Evolutionary conservation across 2,888 invertebrate species (phyloP), one percentile per base, ranked within the genome.

Genomic region (Cephus sareptanus): DNA sequence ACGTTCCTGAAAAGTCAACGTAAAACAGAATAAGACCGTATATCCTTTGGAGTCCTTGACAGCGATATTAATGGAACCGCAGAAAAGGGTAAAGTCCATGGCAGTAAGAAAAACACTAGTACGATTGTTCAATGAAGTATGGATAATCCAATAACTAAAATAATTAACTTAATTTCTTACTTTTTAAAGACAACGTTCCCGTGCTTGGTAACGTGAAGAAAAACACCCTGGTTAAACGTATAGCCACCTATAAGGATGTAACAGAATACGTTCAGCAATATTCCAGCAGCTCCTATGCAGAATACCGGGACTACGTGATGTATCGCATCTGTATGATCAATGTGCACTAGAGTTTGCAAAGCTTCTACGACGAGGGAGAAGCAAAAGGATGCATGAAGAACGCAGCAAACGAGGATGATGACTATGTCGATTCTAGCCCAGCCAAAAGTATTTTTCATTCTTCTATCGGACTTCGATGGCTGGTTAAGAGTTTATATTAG

Each of bases 351-450:
- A 0, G 96, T 95, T 89, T 97, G 97, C 71, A 97, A 88, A 0
- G 97, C 96, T 92, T 97, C 97, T 9, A 97, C 95, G 9, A 96
- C 91, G 74, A 97, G 92, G 0, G 97, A 96, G 88, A 97, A 96
- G 73, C 96, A 95, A 80, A 98, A 94, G 0, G 98, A 97, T 0
- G 95, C 95, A 81, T 97, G 93, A 84, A 97, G 95, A 70, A 97
- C 95, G 90, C 96, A 96, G 76, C 96, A 96, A 4, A 96, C 95
- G 73, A 97, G 92, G 92, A 96, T 95, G 71, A 96, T 95, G 11
- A 97, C 93, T n/a, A 98, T 96, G 87, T 98, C 97, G 76, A 97
- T 96, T 82, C 98, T 94, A 4, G 97, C 96, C 98, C 98, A 98
- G 12, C 98, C 98, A 87, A 98, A 98, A 0, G 98, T 98, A 90